phyloP scores from a whole-genome alignment of 2,888 invertebrate species.

The Pardosa pseudoannulata region DNA sequence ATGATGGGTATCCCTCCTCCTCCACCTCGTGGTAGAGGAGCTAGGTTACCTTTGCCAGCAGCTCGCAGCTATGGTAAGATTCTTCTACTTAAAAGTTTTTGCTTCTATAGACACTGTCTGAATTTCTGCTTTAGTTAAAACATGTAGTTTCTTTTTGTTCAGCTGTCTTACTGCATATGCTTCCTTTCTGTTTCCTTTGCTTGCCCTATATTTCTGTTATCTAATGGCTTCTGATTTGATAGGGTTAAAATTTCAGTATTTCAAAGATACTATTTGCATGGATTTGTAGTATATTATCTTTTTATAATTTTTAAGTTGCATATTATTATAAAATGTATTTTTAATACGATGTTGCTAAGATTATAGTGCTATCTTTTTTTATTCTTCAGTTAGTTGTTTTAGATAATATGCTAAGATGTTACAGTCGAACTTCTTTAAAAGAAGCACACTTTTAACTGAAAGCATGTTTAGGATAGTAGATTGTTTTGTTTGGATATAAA shows the following conservation, averaged over 20 bases:
- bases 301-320: no score
- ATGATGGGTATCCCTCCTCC: conserved; percentile 73
- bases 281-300: neutral
- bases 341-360: no score
- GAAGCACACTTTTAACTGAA: neutral
- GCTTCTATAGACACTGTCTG: neutral
- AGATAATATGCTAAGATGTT: neutral
- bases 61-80: conserved; percentile 66
- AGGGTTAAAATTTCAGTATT: neutral
- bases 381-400: neutral
- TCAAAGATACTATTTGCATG: neutral
- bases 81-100: neutral
- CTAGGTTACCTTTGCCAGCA: conserved; percentile 68
- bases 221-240: neutral
- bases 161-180: neutral
- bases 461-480: no score
- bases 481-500: no score
- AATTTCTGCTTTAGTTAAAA: neutral
- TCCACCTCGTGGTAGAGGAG: conserved; percentile 71
- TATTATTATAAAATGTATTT: no score
- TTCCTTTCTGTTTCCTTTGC: neutral
- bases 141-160: neutral
- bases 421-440: neutral
- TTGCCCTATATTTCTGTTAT: neutral
- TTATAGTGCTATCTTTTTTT: neutral